phyloP scores from a whole-genome alignment of 2,797 vertebrate species.

The Enteromius thamalakanensis region DNA sequence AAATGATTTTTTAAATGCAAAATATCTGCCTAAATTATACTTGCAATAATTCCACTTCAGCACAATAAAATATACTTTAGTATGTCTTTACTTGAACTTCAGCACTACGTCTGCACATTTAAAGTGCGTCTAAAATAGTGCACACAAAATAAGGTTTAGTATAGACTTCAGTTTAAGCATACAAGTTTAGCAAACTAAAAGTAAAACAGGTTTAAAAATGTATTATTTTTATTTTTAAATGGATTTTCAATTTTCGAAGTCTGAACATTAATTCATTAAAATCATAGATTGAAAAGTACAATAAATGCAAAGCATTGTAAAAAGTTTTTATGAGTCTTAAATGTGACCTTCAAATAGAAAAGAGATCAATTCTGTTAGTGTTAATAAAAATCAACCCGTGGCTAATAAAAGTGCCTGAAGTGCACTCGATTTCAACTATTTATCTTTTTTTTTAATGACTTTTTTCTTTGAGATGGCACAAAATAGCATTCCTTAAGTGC shows the following conservation, averaged over 20 bases:
- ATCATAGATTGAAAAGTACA: not conserved
- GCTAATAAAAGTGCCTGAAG: not conserved
- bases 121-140: no score
- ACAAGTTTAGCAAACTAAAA: no score
- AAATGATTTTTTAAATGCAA: not conserved
- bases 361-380: not conserved
- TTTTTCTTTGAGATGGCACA: constrained; percentile 5
- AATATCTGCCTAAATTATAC: not conserved
- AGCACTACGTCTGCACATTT: no score
- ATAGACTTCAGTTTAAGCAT: no score
- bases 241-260: not conserved
- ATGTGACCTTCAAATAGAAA: not conserved
- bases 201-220: not conserved
- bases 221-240: not conserved
- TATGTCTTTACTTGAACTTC: no score
- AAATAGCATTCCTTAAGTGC: constrained; percentile 7
- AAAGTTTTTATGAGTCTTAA: not conserved
- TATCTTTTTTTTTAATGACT: not conserved
- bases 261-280: not conserved
- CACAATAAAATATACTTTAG: no score
- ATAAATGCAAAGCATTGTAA: not conserved
- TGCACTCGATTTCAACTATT: not conserved
- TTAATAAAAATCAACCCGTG: not conserved
- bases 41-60: not conserved
- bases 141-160: no score